A percentile compares a stretch with the other conserved stretches of the same genome.
These are phyloP conservation scores for Drosophila varians DNA, from an alignment of 1,140 invertebrate species.

Conservation along the genomic window DNA sequence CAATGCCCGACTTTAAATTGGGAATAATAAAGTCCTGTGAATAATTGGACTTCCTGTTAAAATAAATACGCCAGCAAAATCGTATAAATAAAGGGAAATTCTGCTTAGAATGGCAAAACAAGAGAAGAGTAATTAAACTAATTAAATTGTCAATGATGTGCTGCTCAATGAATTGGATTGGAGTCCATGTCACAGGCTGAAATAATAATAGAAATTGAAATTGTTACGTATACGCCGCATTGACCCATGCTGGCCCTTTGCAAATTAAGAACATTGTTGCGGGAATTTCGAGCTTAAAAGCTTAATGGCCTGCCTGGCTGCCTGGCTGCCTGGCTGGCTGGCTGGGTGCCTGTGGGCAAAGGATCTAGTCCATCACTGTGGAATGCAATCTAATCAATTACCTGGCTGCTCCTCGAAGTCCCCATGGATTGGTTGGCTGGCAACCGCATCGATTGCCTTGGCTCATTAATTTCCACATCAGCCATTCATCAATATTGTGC, in stretches of 20 bases:
- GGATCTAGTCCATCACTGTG: background rate
- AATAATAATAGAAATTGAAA: constrained; percentile 21
- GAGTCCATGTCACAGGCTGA: constrained; percentile 5
- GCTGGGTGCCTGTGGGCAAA: no score
- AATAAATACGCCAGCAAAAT: background rate
- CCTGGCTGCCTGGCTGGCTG: background rate
- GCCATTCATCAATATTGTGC: constrained; percentile 63
- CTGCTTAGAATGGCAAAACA: background rate
- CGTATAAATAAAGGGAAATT: constrained; percentile 4
- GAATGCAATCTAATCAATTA: constrained; percentile 58
- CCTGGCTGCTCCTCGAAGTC: constrained; percentile 5
- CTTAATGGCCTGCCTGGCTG: constrained; percentile 1
- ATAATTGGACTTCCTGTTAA: constrained; percentile 9
- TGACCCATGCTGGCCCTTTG: background rate
- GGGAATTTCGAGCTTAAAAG: constrained; percentile 27
- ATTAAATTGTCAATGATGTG: constrained; percentile 40
- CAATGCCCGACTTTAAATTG: constrained; percentile 37
- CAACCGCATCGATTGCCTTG: constrained; percentile 32
- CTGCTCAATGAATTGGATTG: background rate
- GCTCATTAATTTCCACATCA: constrained; percentile 57
- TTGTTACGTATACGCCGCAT: constrained; percentile 35
- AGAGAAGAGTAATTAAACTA: constrained; percentile 34
- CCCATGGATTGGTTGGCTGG: background rate
- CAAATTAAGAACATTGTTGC: constrained; percentile 13
- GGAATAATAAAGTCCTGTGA: constrained; percentile 40